Evolutionary conservation across 2,888 invertebrate genomes (phyloP).

Genomic region (Hydroisotoma schaefferi): DNA sequence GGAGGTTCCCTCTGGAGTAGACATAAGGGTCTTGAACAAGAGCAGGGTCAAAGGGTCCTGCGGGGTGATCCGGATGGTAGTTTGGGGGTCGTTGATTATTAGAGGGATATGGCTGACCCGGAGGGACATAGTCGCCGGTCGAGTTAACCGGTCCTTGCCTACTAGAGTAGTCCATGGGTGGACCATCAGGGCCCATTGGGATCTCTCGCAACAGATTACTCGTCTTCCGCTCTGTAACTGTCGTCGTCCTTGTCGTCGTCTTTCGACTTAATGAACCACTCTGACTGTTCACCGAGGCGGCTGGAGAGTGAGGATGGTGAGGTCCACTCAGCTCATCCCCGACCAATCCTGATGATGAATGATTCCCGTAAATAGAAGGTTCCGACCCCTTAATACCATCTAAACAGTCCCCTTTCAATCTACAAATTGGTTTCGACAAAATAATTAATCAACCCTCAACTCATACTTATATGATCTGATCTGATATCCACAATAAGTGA

Average conservation of each 20-base stretch:
- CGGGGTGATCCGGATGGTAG: constrained; percentile 28
- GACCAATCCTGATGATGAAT: neutral
- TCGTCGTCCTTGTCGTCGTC: constrained; percentile 3
- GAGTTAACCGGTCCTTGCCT: neutral
- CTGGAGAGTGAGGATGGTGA: too few species aligned
- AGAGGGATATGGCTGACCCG: constrained; percentile 39
- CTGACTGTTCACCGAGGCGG: neutral
- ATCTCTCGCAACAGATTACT: constrained; percentile 51
- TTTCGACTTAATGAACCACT: neutral
- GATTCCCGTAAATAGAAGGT: constrained; percentile 11
- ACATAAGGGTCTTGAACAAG: constrained; percentile 47
- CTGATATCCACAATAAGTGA: too few species aligned
- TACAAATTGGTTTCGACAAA: too few species aligned
- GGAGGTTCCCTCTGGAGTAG: constrained; percentile 42
- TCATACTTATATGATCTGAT: too few species aligned
- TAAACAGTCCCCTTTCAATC: neutral
- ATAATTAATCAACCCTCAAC: too few species aligned
- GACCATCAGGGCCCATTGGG: constrained; percentile 58
- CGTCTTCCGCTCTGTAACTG: constrained; percentile 61
- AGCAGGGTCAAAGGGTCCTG: constrained; percentile 36
- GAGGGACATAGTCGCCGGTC: constrained; percentile 29
- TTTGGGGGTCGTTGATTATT: constrained; percentile 48
- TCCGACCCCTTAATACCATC: too few species aligned
- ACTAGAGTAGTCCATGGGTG: constrained; percentile 50
- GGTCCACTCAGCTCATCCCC: neutral